These are phyloP conservation scores for Miichthys miiuy DNA, from an alignment of 2,797 vertebrate species.

Conservation along the genomic window DNA sequence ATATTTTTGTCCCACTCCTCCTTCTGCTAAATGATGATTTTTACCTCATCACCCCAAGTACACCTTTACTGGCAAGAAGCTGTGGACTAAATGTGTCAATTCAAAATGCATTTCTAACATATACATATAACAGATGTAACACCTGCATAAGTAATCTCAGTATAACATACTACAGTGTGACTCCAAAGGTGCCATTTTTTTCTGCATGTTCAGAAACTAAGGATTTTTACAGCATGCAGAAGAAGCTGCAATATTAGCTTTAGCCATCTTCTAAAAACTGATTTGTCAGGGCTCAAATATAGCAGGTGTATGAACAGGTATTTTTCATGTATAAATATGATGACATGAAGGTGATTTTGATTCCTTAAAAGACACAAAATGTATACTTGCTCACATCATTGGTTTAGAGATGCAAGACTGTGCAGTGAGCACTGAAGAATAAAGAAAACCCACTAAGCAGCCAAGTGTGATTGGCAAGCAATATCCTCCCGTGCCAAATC, in stretches of 20 bases:
- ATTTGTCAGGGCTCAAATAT: slow-evolving; percentile 18
- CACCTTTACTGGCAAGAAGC: neutral
- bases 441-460: slow-evolving; percentile 47
- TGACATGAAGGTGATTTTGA: slow-evolving; percentile 28
- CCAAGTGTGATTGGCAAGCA: slow-evolving; percentile 63
- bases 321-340: no score
- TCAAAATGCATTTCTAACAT: neutral
- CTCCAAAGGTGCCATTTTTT: neutral
- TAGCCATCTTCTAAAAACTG: slow-evolving; percentile 4
- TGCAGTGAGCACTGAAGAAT: slow-evolving; percentile 41
- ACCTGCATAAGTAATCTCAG: neutral
- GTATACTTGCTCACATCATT: slow-evolving; percentile 26
- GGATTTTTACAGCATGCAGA: neutral
- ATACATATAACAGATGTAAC: neutral
- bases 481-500: slow-evolving; percentile 58
- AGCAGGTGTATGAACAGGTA: neutral
- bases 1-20: slow-evolving; percentile 14
- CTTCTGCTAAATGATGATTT: slow-evolving; percentile 12
- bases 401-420: slow-evolving; percentile 36
- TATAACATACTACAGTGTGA: neutral
- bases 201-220: neutral
- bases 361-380: slow-evolving; percentile 10
- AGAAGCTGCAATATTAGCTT: slow-evolving; percentile 16
- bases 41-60: slow-evolving; percentile 18
- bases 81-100: neutral